Conservation (phyloP, 2,888 invertebrate species). For the Trachelus iudaicus region DNA sequence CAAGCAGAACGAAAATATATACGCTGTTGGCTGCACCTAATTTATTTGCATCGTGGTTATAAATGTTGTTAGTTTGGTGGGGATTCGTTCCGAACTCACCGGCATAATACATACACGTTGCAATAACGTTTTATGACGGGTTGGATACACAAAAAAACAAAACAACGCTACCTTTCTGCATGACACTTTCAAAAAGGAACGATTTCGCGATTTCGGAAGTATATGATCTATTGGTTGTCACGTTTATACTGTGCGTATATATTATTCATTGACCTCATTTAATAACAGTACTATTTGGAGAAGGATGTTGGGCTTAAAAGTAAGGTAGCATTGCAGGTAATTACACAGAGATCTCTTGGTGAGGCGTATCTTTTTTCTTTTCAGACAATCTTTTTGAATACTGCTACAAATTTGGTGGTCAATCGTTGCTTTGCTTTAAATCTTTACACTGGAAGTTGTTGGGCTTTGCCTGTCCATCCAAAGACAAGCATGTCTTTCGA, state of each 20-base stretch:
- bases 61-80: background rate
- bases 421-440: background rate
- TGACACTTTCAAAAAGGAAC: background rate
- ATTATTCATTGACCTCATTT: background rate
- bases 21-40: background rate
- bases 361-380: background rate
- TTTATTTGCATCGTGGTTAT: background rate
- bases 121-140: background rate
- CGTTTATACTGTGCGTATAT: background rate
- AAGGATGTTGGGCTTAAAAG: background rate
- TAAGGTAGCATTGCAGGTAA: background rate
- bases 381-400: background rate
- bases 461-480: background rate
- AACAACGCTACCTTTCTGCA: background rate
- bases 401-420: background rate
- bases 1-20: background rate
- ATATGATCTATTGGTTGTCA: background rate
- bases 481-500: constrained; percentile 41
- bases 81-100: background rate
- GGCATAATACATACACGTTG: background rate
- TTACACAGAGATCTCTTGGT: background rate
- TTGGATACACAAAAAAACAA: background rate
- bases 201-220: background rate
- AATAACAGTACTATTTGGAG: background rate
- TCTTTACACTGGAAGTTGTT: background rate